A percentile compares a stretch with the other conserved stretches of the same genome.
phyloP scores from a whole-genome alignment of 2,888 invertebrate genomes.

The Agrochola lychnidis region DNA sequence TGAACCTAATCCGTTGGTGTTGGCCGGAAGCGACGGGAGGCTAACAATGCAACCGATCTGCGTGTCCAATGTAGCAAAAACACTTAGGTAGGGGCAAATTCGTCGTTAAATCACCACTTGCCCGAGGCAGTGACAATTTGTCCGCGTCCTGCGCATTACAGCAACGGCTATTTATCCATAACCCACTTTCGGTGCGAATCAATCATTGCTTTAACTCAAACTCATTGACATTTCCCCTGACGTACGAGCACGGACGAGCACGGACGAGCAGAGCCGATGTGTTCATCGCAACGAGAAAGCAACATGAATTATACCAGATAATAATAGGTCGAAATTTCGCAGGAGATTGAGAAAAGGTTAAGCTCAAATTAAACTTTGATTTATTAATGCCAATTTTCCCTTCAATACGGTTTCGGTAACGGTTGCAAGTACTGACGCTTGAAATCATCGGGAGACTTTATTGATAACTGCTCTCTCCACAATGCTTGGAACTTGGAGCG shows the following conservation, averaged over 20 bases:
- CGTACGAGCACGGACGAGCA: conserved; percentile 37
- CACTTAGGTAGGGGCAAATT: conserved; percentile 70
- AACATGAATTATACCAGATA: conserved; percentile 78
- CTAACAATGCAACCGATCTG: conserved; percentile 9
- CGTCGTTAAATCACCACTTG: conserved; percentile 71
- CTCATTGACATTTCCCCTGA: conserved; percentile 79
- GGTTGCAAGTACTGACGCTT: conserved; percentile 58
- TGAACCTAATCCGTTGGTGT: neutral
- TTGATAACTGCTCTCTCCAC: conserved; percentile 56
- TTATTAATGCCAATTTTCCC: conserved; percentile 81
- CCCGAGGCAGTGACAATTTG: conserved; percentile 70
- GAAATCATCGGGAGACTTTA: conserved; percentile 49
- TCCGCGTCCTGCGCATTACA: conserved; percentile 61
- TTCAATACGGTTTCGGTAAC: conserved; percentile 70
- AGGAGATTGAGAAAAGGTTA: conserved; percentile 75
- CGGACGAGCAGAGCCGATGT: conserved; percentile 63
- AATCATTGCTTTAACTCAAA: conserved; percentile 76
- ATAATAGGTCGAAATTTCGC: conserved; percentile 79
- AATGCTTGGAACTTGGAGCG: conserved; percentile 32
- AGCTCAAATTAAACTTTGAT: conserved; percentile 79
- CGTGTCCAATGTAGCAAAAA: conserved; percentile 45
- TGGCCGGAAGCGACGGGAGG: neutral
- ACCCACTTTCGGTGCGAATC: conserved; percentile 67
- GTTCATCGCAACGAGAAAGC: conserved; percentile 70
- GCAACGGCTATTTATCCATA: conserved; percentile 63